These are phyloP conservation scores for Trilocha varians DNA, from an alignment of 2,888 invertebrate genomes.

Conservation along the genomic window DNA sequence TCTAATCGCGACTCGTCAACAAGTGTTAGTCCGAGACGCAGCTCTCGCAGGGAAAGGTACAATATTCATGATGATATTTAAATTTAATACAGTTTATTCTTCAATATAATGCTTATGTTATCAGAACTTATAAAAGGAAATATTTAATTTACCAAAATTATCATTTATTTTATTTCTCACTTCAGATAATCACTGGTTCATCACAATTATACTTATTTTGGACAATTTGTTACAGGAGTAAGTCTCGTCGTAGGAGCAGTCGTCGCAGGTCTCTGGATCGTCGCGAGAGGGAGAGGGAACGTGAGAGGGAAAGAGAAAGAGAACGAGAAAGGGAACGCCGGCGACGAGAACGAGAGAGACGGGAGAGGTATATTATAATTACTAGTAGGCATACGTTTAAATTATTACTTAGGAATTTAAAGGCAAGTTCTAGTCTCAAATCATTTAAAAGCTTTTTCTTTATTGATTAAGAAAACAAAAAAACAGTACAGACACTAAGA, in stretches of 20 bases:
- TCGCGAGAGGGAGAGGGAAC: constrained; percentile 52
- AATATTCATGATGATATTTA: constrained; percentile 1
- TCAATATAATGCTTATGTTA: too few relatives aligned
- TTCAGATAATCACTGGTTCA: too few relatives aligned
- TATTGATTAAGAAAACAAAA: too few relatives aligned
- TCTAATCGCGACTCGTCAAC: constrained; percentile 87
- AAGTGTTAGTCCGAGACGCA: constrained; percentile 68
- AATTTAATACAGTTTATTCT: too few relatives aligned
- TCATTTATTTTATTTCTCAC: too few relatives aligned
- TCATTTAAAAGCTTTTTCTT: too few relatives aligned
- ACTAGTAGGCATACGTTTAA: neutral
- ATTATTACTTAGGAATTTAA: neutral
- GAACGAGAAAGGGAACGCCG: constrained; percentile 42
- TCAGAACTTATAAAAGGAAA: too few relatives aligned
- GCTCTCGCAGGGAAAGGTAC: constrained; percentile 72
- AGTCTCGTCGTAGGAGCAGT: constrained; percentile 58
- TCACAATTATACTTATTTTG: neutral
- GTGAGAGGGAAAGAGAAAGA: constrained; percentile 41
- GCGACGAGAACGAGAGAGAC: constrained; percentile 50
- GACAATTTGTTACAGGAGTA: constrained; percentile 34
- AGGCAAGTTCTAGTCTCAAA: too few relatives aligned
- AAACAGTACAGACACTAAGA: too few relatives aligned
- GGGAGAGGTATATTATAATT: constrained; percentile 39
- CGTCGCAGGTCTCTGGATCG: constrained; percentile 61
- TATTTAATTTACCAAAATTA: too few relatives aligned